Evolutionary conservation across 2,113 vertebrate species (phyloP).

Genomic region (Daphoenositta chrysoptera): DNA sequence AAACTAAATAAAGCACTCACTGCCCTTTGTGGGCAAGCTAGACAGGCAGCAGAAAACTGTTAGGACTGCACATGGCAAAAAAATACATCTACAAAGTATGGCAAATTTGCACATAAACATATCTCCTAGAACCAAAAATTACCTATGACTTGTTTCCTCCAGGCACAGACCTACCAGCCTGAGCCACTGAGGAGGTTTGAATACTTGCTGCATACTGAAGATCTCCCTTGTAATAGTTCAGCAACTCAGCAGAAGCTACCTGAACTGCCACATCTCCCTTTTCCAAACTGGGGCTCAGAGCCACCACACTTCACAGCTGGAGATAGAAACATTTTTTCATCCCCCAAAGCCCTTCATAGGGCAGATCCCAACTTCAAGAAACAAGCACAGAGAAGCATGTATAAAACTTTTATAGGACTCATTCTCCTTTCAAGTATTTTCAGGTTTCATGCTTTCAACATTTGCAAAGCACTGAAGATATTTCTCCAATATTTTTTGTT

Average conservation of each 20-base stretch:
- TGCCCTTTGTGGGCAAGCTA: not conserved
- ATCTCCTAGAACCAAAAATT: not conserved
- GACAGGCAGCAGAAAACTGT: not conserved
- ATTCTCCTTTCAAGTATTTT: not conserved
- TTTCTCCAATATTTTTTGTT: not conserved
- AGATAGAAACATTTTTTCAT: not conserved
- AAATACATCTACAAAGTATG: not conserved
- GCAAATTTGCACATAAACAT: not conserved
- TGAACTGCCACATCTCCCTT: not conserved
- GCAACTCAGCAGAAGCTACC: not conserved
- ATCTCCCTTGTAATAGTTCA: not conserved
- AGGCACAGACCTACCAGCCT: not conserved
- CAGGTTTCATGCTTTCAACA: not conserved
- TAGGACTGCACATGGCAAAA: not conserved
- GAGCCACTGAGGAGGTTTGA: not conserved
- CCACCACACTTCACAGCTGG: not conserved
- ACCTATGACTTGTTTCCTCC: not conserved
- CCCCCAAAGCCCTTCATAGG: not conserved
- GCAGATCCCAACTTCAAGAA: not conserved
- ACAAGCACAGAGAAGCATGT: not conserved
- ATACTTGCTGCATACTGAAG: fast-evolving
- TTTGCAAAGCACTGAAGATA: not conserved
- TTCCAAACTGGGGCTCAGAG: not conserved
- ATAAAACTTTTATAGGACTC: not conserved
- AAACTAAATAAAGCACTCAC: not conserved